Conservation (phyloP, 2,113 vertebrate genomes). For the Zosterops pallidus region DNA sequence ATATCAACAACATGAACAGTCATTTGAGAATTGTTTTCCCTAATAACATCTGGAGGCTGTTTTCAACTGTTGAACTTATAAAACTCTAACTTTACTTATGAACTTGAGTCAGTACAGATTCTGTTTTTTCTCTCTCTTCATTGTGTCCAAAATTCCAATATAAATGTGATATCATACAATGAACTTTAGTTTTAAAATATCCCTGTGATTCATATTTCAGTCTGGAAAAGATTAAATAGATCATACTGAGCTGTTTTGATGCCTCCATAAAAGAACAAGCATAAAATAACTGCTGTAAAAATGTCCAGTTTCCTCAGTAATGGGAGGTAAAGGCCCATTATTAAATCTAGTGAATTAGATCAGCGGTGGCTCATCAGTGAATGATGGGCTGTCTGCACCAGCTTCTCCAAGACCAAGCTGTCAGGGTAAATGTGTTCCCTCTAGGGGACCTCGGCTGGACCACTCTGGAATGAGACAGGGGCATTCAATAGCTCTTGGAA, state of each 20-base stretch:
- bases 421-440: background rate
- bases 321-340: background rate
- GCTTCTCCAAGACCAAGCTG: background rate
- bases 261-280: background rate
- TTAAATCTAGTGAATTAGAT: background rate
- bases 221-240: background rate
- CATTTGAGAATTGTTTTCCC: background rate
- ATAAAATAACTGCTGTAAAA: background rate
- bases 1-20: background rate
- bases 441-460: background rate
- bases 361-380: background rate
- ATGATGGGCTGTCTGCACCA: background rate
- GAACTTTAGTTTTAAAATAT: background rate
- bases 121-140: background rate
- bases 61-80: background rate
- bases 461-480: background rate
- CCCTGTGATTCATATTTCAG: background rate
- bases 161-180: background rate
- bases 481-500: background rate
- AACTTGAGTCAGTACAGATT: background rate
- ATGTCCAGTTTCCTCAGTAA: background rate
- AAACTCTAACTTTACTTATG: background rate
- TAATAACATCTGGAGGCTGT: background rate
- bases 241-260: background rate
- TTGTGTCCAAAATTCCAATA: background rate